Evolutionary conservation across 1,140 invertebrate species (phyloP), one percentile per base, ranked within the genome.

Genomic region (Brachionus manjavacas): DNA sequence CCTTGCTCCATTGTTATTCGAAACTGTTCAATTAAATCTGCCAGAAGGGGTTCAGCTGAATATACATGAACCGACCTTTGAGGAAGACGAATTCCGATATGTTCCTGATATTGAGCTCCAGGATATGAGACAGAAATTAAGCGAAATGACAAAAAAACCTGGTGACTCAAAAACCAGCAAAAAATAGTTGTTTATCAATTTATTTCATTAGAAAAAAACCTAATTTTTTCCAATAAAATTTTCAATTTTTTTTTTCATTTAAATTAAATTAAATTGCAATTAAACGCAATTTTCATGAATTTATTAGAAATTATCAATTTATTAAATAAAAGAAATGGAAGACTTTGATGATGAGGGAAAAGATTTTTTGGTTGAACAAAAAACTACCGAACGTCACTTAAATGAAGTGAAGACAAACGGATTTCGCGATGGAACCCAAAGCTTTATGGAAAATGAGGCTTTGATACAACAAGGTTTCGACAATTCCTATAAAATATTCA

Each of bases 1-100:
- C 1, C 16, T 49, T 11, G 81, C 81, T 7, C 81, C 81, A 16
- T 39, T 83, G 2, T 20, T 83, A 20, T 83, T 83, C 60, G 81
- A 83, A 72, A 52, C 60, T 20, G 31, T 83, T 3, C 81, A 68
- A 23, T 25, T 83, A 20, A 84, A 84, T 76, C 14, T 84, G n/a
- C 83, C 83, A 23, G 70, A 74, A 28, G 83, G 83, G 41, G 83
- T 84, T 43, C 55, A 84, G 43, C 16, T 84, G 16, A 52, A 35
- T 60, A 43, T 84, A 46, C 25, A 55, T 39, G 28, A 31, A 84
- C 86, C 86, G 52, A 81, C 84, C 31, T 20, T 55, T 23, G 86
- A 85, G 7, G 86, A 87, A 41, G 86, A 87, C 14, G 84, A 86
- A 25, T 86, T 85, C 39, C 76, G 86, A 28, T 87, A 87, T 84